Base-by-base conservation (phyloP, 2,113 vertebrate genomes). In the Gnathonemus longibarbis region DNA sequence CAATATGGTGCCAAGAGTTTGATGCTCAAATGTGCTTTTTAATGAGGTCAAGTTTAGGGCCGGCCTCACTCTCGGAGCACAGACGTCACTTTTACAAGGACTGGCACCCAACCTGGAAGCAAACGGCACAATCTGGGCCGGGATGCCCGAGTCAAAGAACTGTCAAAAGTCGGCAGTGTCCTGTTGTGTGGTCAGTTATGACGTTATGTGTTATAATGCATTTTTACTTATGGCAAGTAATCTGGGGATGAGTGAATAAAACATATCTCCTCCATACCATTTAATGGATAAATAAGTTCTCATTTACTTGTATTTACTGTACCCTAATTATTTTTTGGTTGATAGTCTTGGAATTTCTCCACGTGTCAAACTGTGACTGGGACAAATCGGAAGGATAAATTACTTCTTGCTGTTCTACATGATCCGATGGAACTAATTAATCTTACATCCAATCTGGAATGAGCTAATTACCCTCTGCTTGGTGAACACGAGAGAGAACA, bases 391-490 rank as follows among this genome's bases (percentile, higher is more conserved):
- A 91, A 46, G 86, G 19, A 74, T 90, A 90, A 84, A 91, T 91
- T 85, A 88, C 84, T 91, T 90, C 90, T 62, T 91, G 88, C 89
- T 90, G 91, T 91, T 91, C 83, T 88, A 89, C 89, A 90, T 90
- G 83, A 90, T 92, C 91, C 90, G 89, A 91, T 90, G 85, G 74
- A 91, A 91, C 91, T 90, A 92, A 92, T 93, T 91, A 92, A 91
- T 88, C 84, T 91, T 86, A 66, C 88, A 50, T 91, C 90, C 90
- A 89, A 88, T 88, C 90, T 90, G 89, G 90, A 88, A 92, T 90
- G 88, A 90, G 91, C 88, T 93, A 92, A 93, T 93, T 91, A 93
- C 74, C 84, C 58, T 56, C 74, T 42, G 88, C 83, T 77, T 92
- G 91, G 91, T 91, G 84, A 92, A 91, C 77, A 91, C 31, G 45